Evolutionary conservation across 2,113 vertebrate genomes (phyloP).

Genomic region (Pelmatolapia mariae): DNA sequence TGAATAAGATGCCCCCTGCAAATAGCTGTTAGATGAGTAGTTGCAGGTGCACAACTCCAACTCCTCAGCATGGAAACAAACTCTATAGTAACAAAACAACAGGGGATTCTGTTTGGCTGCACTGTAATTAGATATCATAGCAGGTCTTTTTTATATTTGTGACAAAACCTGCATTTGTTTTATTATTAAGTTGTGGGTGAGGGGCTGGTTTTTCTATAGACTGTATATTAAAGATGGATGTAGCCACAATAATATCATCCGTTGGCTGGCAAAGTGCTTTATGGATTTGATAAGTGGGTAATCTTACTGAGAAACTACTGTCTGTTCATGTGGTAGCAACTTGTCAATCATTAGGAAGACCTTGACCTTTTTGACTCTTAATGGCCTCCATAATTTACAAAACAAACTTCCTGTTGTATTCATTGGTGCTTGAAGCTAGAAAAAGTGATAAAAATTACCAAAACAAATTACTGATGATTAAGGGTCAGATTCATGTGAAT

Average conservation of each 20-base stretch:
- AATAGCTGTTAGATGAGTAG: background rate
- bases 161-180: background rate
- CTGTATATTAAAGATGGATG: background rate
- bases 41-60: background rate
- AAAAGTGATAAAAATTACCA: background rate
- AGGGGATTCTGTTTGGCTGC: background rate
- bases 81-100: background rate
- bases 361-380: background rate
- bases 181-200: background rate
- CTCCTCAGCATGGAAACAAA: background rate
- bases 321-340: background rate
- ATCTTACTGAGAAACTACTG: background rate
- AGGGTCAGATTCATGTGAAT: background rate
- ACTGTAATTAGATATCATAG: background rate
- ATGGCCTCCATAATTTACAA: background rate
- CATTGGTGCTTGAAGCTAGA: background rate
- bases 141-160: background rate
- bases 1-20: background rate
- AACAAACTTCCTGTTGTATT: background rate
- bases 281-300: background rate
- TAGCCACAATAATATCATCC: background rate
- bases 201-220: background rate
- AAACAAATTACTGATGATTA: background rate
- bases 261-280: background rate
- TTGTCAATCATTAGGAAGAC: background rate